Conservation (phyloP, 2,888 invertebrate genomes). For the Campoplex nolae region DNA sequence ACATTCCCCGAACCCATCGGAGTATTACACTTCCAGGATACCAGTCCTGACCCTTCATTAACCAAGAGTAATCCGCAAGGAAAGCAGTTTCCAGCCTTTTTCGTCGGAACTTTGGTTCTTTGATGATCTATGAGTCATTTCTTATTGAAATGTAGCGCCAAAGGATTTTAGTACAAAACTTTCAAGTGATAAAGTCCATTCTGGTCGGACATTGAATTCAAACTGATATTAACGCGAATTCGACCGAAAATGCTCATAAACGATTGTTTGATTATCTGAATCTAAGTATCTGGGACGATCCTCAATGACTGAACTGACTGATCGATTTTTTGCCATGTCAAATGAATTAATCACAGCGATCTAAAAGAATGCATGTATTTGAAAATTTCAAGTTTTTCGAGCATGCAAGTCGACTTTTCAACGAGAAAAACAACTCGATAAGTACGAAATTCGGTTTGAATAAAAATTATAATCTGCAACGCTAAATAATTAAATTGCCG, state of each 20-base stretch:
- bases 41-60: constrained; percentile 12
- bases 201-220: not conserved
- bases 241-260: not conserved
- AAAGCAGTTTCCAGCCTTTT: constrained; percentile 1
- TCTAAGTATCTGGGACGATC: not conserved
- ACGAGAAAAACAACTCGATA: not conserved
- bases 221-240: not conserved
- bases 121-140: not conserved
- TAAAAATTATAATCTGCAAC: not conserved
- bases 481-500: not conserved
- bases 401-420: not conserved
- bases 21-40: constrained; percentile 16
- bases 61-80: constrained; percentile 17
- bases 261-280: not conserved
- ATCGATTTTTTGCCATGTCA: not conserved
- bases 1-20: not conserved
- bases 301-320: not conserved
- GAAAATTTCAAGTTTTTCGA: not conserved
- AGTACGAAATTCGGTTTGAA: not conserved
- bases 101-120: not conserved
- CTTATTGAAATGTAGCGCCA: not conserved
- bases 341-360: not conserved
- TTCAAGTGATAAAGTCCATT: not conserved
- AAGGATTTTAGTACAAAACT: not conserved
- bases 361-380: not conserved